Evolutionary conservation across 2,888 invertebrate genomes (phyloP), one percentile per base, ranked within the genome.

Genomic region (Pteria penguin): DNA sequence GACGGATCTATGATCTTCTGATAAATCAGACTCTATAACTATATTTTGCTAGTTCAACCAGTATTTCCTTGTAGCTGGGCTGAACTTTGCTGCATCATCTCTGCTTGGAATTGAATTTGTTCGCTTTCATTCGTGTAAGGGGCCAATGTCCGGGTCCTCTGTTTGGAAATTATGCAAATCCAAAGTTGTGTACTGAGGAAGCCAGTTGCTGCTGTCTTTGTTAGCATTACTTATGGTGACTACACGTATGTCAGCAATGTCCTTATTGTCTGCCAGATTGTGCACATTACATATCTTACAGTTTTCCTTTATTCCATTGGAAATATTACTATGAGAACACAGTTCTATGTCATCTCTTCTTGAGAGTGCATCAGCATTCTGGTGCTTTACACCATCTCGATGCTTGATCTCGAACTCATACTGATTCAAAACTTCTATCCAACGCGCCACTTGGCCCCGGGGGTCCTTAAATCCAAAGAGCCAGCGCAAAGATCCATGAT

Each of bases 31-130:
- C 24, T 36, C 2, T 36, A n/a, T 1, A 36, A 36, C 11, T 22
- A 63, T 33, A 14, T 63, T 63, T 1, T 36, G 22, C 52, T 29
- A 66, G 29, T 66, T 66, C n/a, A 66, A 18, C 66, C 54, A 52
- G 22, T 27, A 66, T 0, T 24, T 24, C 24, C 66, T 22, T 66
- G 24, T 33, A 22, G 36, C 63, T 1, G 63, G 33, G 26, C 24
- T 29, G 4, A 33, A 22, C 32, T 36, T 63, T 63, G 63, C 63
- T 22, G 11, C 5, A 5, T 33, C 24, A 8, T 63, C 63, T 36
- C 36, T n/a, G 33, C 24, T 14, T 18, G 36, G 36, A 0, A 36
- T 24, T 2, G 33, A 33, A 22, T 24, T 45, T 26, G 14, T 11
- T 8, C 29, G 18, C 18, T n/a, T 33, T 36, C 63, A 63, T 22